These are phyloP conservation scores for Lepetodrilus schrolli DNA, from an alignment of 2,888 invertebrate species.

Conservation along the genomic window DNA sequence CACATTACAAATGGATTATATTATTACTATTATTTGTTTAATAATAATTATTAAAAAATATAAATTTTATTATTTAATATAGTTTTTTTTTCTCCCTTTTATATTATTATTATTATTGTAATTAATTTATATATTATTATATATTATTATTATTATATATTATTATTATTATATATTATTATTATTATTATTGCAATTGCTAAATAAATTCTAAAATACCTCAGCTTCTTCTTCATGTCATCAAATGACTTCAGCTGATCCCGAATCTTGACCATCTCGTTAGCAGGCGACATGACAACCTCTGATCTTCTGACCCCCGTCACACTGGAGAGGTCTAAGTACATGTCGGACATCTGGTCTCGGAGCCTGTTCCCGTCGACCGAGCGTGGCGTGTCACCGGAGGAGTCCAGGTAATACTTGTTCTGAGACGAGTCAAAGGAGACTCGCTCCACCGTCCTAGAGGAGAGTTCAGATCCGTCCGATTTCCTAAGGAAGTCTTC, in stretches of 20 bases:
- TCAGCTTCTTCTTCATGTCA: slow-evolving; percentile 60
- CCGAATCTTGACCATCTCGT: slow-evolving; percentile 60
- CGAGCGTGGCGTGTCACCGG: neutral
- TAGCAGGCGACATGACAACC: slow-evolving; percentile 36
- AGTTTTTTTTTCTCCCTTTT: too few relatives aligned
- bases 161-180: too few relatives aligned
- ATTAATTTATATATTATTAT: too few relatives aligned
- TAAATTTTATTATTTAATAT: too few relatives aligned
- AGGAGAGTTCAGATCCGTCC: slow-evolving; percentile 13
- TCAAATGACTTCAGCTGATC: slow-evolving; percentile 59
- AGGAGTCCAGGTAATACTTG: neutral
- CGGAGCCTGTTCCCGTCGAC: neutral
- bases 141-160: too few relatives aligned
- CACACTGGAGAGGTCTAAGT: slow-evolving; percentile 6
- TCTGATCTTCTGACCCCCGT: neutral
- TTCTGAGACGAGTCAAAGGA: neutral
- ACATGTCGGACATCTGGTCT: neutral
- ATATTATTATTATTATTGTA: too few relatives aligned
- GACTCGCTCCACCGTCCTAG: neutral
- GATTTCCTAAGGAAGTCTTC: slow-evolving; percentile 44
- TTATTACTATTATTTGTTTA: too few relatives aligned
- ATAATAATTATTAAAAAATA: too few relatives aligned
- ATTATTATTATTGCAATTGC: too few relatives aligned
- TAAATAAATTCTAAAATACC: too few relatives aligned
- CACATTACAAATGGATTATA: too few relatives aligned